Percentiles rank a stretch among this genome's conserved stretches.
These are phyloP conservation scores for Rhizoglyphus robini DNA, from an alignment of 1,140 invertebrate species.

Conservation along the genomic window DNA sequence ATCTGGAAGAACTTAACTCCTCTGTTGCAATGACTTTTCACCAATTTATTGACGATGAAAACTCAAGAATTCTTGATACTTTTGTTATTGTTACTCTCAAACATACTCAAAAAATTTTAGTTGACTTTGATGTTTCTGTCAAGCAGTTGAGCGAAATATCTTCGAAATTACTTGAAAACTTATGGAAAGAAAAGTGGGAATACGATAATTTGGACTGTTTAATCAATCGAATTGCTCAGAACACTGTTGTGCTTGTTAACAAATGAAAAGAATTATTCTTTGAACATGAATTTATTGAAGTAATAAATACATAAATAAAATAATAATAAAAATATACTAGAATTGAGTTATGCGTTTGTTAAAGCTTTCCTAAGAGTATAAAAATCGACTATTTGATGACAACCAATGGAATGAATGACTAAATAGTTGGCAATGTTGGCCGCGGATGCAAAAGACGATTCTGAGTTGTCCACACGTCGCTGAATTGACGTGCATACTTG, in stretches of 20 bases:
- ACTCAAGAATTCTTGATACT: neutral
- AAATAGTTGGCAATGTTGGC: constrained; percentile 9
- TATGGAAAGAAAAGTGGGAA: neutral
- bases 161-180: neutral
- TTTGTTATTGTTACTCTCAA: neutral
- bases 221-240: neutral
- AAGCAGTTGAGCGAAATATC: neutral
- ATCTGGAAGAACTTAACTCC: neutral
- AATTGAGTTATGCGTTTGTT: too few species aligned
- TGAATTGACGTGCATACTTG: constrained; percentile 12
- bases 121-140: neutral
- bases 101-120: neutral
- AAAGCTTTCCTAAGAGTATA: too few species aligned
- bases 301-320: too few species aligned
- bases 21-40: neutral
- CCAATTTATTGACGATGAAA: neutral
- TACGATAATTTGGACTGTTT: neutral
- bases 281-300: too few species aligned
- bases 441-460: constrained; percentile 19
- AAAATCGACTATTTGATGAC: too few species aligned
- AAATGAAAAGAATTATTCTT: neutral
- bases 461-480: constrained; percentile 21
- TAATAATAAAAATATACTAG: too few species aligned
- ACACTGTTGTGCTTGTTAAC: neutral
- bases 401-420: neutral